Evolutionary conservation across 2,797 vertebrate species (phyloP), one percentile per base, ranked within the genome.

Genomic region (Scleropages formosus): DNA sequence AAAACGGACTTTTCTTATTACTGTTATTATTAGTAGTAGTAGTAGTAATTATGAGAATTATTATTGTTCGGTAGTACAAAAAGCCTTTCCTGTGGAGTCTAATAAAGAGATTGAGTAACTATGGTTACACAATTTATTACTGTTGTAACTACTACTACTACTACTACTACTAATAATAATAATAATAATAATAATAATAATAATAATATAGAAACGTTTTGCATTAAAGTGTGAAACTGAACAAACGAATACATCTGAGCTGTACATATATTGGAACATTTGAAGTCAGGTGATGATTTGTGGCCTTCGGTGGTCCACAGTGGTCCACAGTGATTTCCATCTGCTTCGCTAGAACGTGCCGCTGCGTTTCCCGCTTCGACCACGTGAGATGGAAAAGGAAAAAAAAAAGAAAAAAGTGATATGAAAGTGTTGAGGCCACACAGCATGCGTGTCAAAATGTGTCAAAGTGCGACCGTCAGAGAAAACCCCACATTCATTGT

Each of bases 371-470:
- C 85, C 82, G 78, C 39, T 80, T 59, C 70, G 78, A 78, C 75
- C 82, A 72, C 47, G 16, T 44, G 64, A 73, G 74, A 76, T 78
- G 68, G 64, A 79, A 77, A 75, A 79, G 31, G 39, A 39, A 39
- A 39, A 39, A n/a, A n/a, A n/a, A n/a, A n/a, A n/a, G n/a, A n/a
- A n/a, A 39, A 39, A 39, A 39, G 6, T 31, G 2, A 39, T 39
- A 39, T 73, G 74, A 74, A 75, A 60, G 72, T 77, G 70, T 77
- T 62, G 67, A 81, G 81, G 75, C 82, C 83, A 84, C 84, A 85
- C 81, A 85, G 74, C 82, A 79, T 77, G 78, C 77, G 60, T 74
- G 77, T 84, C 74, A 81, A 70, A 78, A 83, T 84, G 51, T 82
- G 68, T 79, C 51, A 85, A 75, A 80, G 58, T 67, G 1, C 46